phyloP scores from a whole-genome alignment of 2,113 vertebrate genomes.

The Indicator indicator region DNA sequence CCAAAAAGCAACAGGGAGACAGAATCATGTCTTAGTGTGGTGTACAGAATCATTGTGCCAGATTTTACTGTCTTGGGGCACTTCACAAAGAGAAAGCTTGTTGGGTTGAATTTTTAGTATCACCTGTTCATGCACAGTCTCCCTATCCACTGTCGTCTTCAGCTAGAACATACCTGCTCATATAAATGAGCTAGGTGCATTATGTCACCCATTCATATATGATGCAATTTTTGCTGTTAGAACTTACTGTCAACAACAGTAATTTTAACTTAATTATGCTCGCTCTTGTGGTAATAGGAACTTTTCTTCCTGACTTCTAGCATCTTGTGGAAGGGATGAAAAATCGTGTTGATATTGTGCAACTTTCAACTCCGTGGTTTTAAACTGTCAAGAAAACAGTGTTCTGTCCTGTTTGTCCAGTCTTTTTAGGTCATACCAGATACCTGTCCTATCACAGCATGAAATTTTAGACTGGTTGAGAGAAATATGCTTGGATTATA shows the following conservation, averaged over 20 bases:
- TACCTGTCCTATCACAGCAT: background rate
- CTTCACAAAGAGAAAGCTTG: background rate
- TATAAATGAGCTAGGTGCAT: background rate
- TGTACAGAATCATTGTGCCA: background rate
- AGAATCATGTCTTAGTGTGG: background rate
- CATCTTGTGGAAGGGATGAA: background rate
- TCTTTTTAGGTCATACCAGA: background rate
- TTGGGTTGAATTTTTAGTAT: background rate
- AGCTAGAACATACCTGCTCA: background rate
- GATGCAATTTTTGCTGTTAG: background rate
- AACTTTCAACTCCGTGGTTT: background rate
- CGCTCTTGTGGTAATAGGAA: background rate
- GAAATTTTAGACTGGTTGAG: background rate
- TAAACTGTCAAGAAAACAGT: background rate
- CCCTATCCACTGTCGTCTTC: accelerated
- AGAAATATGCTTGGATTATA: background rate
- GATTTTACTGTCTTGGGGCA: background rate
- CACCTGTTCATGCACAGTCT: background rate
- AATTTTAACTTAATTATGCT: background rate
- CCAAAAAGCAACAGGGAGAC: background rate
- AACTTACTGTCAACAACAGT: background rate
- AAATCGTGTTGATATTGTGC: background rate
- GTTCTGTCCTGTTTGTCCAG: background rate
- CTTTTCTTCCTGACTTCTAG: background rate
- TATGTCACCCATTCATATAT: background rate